These are phyloP conservation scores for Carcina quercana DNA, from an alignment of 2,888 invertebrate genomes.

Conservation along the genomic window DNA sequence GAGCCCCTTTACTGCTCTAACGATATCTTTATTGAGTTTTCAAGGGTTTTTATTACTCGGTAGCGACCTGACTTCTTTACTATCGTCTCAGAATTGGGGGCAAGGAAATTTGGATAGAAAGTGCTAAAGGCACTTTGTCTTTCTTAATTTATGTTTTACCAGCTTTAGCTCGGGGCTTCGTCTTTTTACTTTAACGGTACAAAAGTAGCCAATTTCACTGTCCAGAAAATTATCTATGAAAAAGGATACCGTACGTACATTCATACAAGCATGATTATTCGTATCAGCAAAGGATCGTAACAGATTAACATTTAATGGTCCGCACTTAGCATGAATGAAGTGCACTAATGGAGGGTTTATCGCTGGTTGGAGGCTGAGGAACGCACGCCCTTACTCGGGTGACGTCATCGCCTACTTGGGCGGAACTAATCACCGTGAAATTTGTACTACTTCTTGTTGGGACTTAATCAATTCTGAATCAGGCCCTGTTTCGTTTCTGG, in stretches of 20 bases:
- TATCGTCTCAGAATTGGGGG: slow-evolving; percentile 25
- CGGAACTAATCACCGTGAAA: slow-evolving; percentile 11
- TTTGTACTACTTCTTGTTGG: too few species aligned
- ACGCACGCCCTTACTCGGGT: slow-evolving; percentile 7
- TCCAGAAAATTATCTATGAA: too few species aligned
- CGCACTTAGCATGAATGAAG: slow-evolving; percentile 47
- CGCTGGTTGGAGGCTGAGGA: slow-evolving; percentile 38
- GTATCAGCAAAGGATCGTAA: slow-evolving; percentile 35
- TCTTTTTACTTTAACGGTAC: too few species aligned
- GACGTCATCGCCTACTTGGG: slow-evolving; percentile 4
- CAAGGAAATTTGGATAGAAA: too few species aligned
- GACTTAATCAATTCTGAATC: too few species aligned
- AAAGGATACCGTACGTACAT: too few species aligned
- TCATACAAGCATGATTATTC: slow-evolving; percentile 26
- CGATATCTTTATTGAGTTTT: slow-evolving; percentile 55
- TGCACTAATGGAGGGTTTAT: slow-evolving; percentile 52
- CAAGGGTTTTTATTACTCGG: slow-evolving; percentile 33
- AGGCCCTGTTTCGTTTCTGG: too few species aligned
- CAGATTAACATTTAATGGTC: slow-evolving; percentile 52
- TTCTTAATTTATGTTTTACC: too few species aligned
- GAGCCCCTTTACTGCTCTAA: slow-evolving; percentile 48
- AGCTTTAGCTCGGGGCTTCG: too few species aligned
- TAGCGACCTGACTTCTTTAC: slow-evolving; percentile 17
- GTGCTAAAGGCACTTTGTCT: too few species aligned
- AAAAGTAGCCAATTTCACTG: too few species aligned